Percentiles rank a stretch among this genome's conserved stretches.
These are phyloP conservation scores for Rhamnusium bicolor DNA, from an alignment of 2,888 invertebrate species.

Conservation along the genomic window DNA sequence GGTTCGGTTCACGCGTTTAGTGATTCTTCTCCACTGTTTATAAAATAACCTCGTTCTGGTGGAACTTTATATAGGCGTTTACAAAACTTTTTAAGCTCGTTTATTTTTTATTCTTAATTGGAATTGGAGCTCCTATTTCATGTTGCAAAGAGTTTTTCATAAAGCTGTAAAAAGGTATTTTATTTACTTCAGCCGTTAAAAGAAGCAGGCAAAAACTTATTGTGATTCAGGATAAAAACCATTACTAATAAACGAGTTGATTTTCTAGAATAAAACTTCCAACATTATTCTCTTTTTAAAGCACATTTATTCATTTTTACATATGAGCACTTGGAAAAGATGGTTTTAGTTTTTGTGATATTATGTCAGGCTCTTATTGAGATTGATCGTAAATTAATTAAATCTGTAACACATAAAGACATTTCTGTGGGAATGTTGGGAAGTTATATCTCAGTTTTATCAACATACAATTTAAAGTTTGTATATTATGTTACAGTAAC, in stretches of 20 bases:
- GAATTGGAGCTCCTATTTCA: not conserved
- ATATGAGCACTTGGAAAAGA: too few species aligned
- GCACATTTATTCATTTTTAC: too few species aligned
- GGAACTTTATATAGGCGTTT: slow-evolving; percentile 5
- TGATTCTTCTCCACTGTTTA: not conserved
- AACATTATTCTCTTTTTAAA: too few species aligned
- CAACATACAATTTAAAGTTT: too few species aligned
- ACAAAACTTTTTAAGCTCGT: not conserved
- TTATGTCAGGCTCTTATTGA: too few species aligned
- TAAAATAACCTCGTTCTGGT: not conserved
- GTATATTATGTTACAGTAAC: too few species aligned
- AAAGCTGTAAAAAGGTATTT: not conserved
- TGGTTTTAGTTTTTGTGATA: too few species aligned
- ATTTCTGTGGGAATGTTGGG: too few species aligned
- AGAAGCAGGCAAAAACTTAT: not conserved
- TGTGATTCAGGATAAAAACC: not conserved
- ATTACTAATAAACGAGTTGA: not conserved
- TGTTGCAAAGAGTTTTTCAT: not conserved
- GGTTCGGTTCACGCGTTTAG: not conserved
- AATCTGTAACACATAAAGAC: too few species aligned
- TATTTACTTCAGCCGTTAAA: not conserved
- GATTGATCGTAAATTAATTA: too few species aligned
- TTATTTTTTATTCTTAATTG: slow-evolving; percentile 11
- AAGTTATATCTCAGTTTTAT: too few species aligned
- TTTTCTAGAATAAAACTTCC: not conserved